Conservation (phyloP, 1,140 invertebrate species). For the Venturia canescens region DNA sequence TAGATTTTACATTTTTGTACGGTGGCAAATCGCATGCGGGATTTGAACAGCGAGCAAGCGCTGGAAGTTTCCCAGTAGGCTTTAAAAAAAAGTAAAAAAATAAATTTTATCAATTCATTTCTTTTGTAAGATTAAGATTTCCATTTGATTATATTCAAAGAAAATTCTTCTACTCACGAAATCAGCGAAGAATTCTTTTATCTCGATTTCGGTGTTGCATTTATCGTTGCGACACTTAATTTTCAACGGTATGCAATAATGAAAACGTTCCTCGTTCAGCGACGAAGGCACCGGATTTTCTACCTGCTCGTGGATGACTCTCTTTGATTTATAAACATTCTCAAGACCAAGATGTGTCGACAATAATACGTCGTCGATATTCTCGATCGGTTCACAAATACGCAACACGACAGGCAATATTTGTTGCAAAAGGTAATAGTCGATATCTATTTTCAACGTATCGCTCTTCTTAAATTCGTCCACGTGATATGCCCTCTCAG, state of each 20-base stretch:
- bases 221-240: slow-evolving; percentile 80
- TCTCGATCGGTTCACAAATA: slow-evolving; percentile 97
- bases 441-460: slow-evolving; percentile 85
- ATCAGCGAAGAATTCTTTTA: slow-evolving; percentile 36
- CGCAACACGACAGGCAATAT: slow-evolving; percentile 96
- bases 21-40: slow-evolving; percentile 80
- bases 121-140: no score
- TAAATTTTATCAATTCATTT: not conserved
- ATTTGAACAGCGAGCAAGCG: slow-evolving; percentile 84
- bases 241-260: slow-evolving; percentile 84
- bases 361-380: slow-evolving; percentile 92
- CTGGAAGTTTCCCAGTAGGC: slow-evolving; percentile 66
- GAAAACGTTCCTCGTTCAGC: slow-evolving; percentile 86
- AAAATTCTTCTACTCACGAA: slow-evolving; percentile 29
- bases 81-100: slow-evolving; percentile 43
- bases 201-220: slow-evolving; percentile 79
- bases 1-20: slow-evolving; percentile 80
- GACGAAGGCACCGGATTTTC: slow-evolving; percentile 77
- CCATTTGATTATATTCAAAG: no score
- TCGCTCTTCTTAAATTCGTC: slow-evolving; percentile 90
- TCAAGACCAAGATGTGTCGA: slow-evolving; percentile 91
- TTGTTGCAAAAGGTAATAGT: slow-evolving; percentile 92
- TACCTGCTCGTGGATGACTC: slow-evolving; percentile 73
- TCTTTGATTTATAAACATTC: slow-evolving; percentile 76
- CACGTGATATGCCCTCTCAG: slow-evolving; percentile 96